These are phyloP conservation scores for Leptothorax acervorum DNA, from an alignment of 2,888 invertebrate species.

Conservation along the genomic window DNA sequence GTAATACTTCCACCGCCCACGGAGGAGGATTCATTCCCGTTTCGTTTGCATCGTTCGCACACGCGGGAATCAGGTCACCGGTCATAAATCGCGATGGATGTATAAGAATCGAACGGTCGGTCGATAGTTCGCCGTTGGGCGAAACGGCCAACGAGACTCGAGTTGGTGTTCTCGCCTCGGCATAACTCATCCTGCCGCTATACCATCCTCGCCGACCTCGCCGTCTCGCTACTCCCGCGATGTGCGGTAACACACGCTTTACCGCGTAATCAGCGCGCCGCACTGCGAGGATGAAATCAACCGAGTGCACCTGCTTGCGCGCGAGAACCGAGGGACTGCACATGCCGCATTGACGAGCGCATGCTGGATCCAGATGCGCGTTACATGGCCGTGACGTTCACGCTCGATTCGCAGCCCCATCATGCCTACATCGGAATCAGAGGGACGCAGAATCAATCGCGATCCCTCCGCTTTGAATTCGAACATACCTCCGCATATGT, in stretches of 20 bases:
- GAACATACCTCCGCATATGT: not conserved
- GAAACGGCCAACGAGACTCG: not conserved
- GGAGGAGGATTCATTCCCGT: not conserved
- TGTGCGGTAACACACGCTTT: slow-evolving; percentile 41
- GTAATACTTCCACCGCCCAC: slow-evolving; percentile 2
- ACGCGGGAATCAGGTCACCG: slow-evolving; percentile 29
- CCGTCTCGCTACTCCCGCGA: not conserved
- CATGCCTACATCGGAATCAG: slow-evolving; percentile 44
- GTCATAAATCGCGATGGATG: slow-evolving; percentile 35
- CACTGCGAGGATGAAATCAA: slow-evolving; percentile 34
- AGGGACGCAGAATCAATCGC: slow-evolving; percentile 55
- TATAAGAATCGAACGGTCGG: slow-evolving; percentile 28
- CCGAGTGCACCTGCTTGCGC: slow-evolving; percentile 34
- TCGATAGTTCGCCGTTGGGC: slow-evolving; percentile 1
- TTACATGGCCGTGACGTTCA: slow-evolving; percentile 49
- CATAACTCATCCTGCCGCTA: not conserved
- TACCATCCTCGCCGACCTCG: not conserved
- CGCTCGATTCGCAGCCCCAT: slow-evolving; percentile 45
- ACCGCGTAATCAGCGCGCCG: slow-evolving; percentile 26
- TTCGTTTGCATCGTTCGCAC: slow-evolving; percentile 17
- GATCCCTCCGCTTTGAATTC: not conserved
- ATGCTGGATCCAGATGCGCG: slow-evolving; percentile 40
- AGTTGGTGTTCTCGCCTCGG: not conserved
- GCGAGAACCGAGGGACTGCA: not conserved
- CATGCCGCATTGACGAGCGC: not conserved